phyloP scores from a whole-genome alignment of 2,113 vertebrate genomes.

The Coptodon rendalli region DNA sequence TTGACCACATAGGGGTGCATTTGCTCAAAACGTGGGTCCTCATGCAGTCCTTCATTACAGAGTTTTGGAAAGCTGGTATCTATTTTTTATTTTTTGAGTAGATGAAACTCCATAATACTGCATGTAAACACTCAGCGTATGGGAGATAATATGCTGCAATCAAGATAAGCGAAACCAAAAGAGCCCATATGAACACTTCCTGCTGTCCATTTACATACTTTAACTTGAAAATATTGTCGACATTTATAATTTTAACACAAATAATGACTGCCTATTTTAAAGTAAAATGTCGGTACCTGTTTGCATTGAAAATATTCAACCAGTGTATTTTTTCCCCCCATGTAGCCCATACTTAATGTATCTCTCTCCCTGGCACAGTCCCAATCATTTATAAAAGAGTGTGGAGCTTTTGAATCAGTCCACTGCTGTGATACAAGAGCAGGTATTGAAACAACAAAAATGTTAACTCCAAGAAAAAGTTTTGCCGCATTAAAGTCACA shows the following conservation, averaged over 20 bases:
- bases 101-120: background rate
- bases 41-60: background rate
- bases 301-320: background rate
- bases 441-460: constrained; percentile 50
- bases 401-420: constrained; percentile 36
- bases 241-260: background rate
- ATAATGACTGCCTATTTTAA: background rate
- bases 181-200: background rate
- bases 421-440: constrained; percentile 52
- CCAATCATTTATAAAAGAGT: constrained; percentile 33
- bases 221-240: background rate
- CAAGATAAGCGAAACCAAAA: background rate
- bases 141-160: background rate
- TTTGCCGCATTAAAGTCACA: constrained; percentile 72
- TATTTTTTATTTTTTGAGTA: background rate
- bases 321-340: background rate
- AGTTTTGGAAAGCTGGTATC: background rate
- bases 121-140: background rate
- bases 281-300: background rate
- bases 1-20: constrained; percentile 67
- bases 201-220: background rate
- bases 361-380: constrained; percentile 32
- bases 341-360: constrained; percentile 6
- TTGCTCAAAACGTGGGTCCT: constrained; percentile 36
- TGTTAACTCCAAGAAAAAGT: constrained; percentile 60